Percentiles rank a stretch among this genome's conserved stretches.
Conservation (phyloP, 2,888 invertebrate species). For the Hermaeophaga mercurialis region DNA sequence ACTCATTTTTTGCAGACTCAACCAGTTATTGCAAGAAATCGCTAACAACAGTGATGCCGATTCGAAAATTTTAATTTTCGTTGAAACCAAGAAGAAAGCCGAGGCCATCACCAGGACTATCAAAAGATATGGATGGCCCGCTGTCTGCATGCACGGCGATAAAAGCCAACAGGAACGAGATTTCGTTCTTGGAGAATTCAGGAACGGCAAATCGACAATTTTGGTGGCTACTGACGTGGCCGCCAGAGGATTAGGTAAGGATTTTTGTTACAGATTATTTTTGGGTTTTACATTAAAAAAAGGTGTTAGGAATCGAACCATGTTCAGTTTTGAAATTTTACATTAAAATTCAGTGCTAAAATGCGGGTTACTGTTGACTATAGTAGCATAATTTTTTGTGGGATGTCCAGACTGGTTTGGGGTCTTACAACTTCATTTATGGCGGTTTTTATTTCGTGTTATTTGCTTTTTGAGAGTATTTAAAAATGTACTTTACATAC, state of each 20-base stretch:
- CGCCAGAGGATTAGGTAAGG: slow-evolving; percentile 92
- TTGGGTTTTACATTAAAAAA: neutral
- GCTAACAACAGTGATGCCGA: slow-evolving; percentile 78
- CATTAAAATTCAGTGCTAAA: slow-evolving; percentile 13
- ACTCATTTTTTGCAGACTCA: slow-evolving; percentile 68
- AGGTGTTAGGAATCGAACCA: slow-evolving; percentile 34
- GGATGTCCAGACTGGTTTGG: slow-evolving; percentile 57
- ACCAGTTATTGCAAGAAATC: slow-evolving; percentile 78
- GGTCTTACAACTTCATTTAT: neutral
- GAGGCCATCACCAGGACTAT: slow-evolving; percentile 80
- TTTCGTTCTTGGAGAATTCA: slow-evolving; percentile 88
- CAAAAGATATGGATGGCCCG: slow-evolving; percentile 76
- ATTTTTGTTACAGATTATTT: neutral
- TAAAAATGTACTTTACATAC: no score
- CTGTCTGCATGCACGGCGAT: slow-evolving; percentile 91
- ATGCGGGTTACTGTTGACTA: slow-evolving; percentile 33
- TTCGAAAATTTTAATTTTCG: slow-evolving; percentile 94
- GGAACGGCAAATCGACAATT: slow-evolving; percentile 85
- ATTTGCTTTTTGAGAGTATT: no score
- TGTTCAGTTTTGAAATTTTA: slow-evolving; percentile 35
- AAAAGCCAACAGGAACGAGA: slow-evolving; percentile 95
- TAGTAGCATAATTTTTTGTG: slow-evolving; percentile 43
- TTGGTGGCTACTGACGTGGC: slow-evolving; percentile 98
- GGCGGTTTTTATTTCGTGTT: no score
- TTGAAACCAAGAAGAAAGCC: slow-evolving; percentile 92